A percentile compares a stretch with the other conserved stretches of the same genome.
These are phyloP conservation scores for Lophura nycthemera DNA, from an alignment of 2,113 vertebrate genomes.

Conservation along the genomic window DNA sequence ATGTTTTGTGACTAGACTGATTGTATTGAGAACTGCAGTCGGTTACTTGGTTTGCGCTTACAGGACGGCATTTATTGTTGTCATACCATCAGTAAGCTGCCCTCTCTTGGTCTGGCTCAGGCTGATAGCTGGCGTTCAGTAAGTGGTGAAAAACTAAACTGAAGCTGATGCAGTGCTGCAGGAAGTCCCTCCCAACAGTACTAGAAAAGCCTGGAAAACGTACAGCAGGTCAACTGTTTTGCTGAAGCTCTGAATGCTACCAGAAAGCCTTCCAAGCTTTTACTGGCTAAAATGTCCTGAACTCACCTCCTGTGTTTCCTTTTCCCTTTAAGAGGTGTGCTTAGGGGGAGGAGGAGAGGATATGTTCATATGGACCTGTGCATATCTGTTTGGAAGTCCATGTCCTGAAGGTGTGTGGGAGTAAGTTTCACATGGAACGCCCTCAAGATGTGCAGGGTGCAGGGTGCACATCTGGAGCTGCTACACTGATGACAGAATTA, in stretches of 20 bases:
- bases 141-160: not conserved
- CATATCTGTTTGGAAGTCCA: not conserved
- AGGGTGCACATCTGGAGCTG: conserved; percentile 34
- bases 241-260: not conserved
- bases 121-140: not conserved
- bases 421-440: not conserved
- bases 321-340: not conserved
- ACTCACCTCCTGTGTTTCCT: not conserved
- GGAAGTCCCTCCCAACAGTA: not conserved
- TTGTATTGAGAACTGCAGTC: not conserved
- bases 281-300: not conserved
- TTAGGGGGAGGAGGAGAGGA: not conserved
- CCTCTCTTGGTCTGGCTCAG: not conserved
- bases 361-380: not conserved
- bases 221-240: not conserved
- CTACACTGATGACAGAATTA: not conserved
- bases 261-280: not conserved
- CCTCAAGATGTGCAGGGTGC: not conserved
- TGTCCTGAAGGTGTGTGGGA: not conserved
- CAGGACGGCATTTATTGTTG: not conserved
- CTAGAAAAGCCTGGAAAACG: conserved; percentile 1
- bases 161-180: not conserved
- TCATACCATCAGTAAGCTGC: not conserved
- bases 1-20: not conserved
- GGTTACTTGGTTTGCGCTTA: not conserved